phyloP scores from a whole-genome alignment of 2,888 invertebrate species.

The Pyrocoelia pectoralis region DNA sequence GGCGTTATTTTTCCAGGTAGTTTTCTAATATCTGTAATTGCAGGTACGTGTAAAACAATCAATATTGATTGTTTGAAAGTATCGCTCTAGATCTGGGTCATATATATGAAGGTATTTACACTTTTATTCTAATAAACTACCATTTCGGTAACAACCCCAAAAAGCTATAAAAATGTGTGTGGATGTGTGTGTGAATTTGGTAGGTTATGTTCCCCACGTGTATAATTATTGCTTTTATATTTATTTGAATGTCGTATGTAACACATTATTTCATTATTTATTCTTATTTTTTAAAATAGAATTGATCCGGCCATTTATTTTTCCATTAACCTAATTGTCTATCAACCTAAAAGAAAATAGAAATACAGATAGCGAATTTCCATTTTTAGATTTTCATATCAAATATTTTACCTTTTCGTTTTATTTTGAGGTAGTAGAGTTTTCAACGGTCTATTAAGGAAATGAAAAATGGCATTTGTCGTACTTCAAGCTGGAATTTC shows the following conservation, averaged over 20 bases:
- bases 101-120: not conserved
- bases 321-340: constrained; percentile 11
- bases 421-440: not conserved
- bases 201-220: constrained; percentile 6
- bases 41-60: not conserved
- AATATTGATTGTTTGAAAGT: not conserved
- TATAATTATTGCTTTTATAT: constrained; percentile 10
- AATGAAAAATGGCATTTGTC: constrained; percentile 10
- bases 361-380: not conserved
- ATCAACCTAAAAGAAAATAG: not conserved
- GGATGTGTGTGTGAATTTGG: constrained; percentile 3
- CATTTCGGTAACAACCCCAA: not conserved
- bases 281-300: not conserved
- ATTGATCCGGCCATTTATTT: constrained; percentile 8
- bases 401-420: no score
- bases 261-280: not conserved
- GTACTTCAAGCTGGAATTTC: not conserved
- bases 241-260: not conserved
- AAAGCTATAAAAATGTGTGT: constrained; percentile 2
- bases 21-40: not conserved
- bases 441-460: constrained; percentile 2
- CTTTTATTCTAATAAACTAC: not conserved
- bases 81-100: not conserved
- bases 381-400: not conserved
- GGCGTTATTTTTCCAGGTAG: not conserved